A percentile compares a stretch with the other conserved stretches of the same genome.
Conservation (phyloP, 2,888 invertebrate genomes). For the Molorchus minor region DNA sequence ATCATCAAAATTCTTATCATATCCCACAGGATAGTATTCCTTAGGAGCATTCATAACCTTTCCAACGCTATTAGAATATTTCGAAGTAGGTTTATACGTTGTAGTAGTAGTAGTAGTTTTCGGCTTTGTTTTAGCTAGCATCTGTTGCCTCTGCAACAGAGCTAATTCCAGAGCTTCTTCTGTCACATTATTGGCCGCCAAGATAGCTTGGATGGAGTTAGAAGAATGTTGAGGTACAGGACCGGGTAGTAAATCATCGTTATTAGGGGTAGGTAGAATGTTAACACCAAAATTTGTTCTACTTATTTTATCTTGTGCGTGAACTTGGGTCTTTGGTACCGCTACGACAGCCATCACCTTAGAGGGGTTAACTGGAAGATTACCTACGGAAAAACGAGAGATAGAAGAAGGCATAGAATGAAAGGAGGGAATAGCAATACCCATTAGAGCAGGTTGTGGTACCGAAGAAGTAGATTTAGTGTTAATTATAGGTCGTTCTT, state of each 20-base stretch:
- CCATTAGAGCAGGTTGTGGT: slow-evolving; percentile 62
- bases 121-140: slow-evolving; percentile 59
- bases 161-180: slow-evolving; percentile 82
- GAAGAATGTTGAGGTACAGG: slow-evolving; percentile 44
- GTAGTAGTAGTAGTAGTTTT: slow-evolving; percentile 64
- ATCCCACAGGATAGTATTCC: slow-evolving; percentile 88
- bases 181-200: slow-evolving; percentile 78
- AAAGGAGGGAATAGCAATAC: slow-evolving; percentile 65
- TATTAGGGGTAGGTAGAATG: slow-evolving; percentile 51
- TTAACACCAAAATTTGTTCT: slow-evolving; percentile 54
- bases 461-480: slow-evolving; percentile 26
- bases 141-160: slow-evolving; percentile 72
- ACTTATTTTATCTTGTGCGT: slow-evolving; percentile 51
- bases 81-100: slow-evolving; percentile 60
- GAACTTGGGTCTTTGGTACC: slow-evolving; percentile 49
- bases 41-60: slow-evolving; percentile 90
- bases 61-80: slow-evolving; percentile 55
- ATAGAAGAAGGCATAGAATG: slow-evolving; percentile 68
- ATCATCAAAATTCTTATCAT: slow-evolving; percentile 90
- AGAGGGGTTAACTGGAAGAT: slow-evolving; percentile 45
- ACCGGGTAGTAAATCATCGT: slow-evolving; percentile 46
- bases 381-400: slow-evolving; percentile 64
- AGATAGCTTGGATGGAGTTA: slow-evolving; percentile 53
- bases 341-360: slow-evolving; percentile 54
- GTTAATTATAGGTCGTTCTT: slow-evolving; percentile 61